Conservation (phyloP, 2,888 invertebrate genomes). For the Himalopsyche anomala region DNA sequence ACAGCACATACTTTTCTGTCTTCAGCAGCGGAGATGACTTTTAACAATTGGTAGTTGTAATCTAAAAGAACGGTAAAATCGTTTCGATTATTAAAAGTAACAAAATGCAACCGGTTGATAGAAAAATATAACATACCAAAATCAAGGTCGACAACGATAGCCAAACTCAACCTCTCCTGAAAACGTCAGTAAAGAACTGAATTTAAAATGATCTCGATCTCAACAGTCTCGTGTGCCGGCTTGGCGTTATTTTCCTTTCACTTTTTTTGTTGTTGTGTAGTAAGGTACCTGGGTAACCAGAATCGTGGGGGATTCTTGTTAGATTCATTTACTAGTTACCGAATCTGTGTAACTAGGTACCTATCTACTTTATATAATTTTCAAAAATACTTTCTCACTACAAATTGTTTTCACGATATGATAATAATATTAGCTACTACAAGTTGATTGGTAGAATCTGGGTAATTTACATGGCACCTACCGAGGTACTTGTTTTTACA, state of each 20-base stretch:
- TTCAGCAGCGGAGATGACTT: too few species aligned
- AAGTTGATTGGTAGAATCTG: too few species aligned
- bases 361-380: background rate
- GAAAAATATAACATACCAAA: constrained; percentile 11
- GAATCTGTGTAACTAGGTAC: background rate
- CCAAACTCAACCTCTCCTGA: background rate
- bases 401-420: too few species aligned
- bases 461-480: too few species aligned
- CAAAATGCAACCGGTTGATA: background rate
- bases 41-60: too few species aligned
- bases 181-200: background rate
- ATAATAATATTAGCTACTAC: too few species aligned
- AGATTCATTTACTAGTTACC: background rate
- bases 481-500: too few species aligned
- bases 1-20: too few species aligned
- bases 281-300: background rate
- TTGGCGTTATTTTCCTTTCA: constrained; percentile 38
- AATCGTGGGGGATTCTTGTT: constrained; percentile 14
- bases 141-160: background rate
- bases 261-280: background rate
- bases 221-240: background rate
- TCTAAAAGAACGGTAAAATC: too few species aligned
- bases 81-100: too few species aligned
- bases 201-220: background rate
- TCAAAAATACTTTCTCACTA: too few species aligned